Percentiles rank a stretch among this genome's conserved stretches.
Evolutionary conservation across 2,113 vertebrate species (phyloP).

Genomic region (Mastomys coucha): DNA sequence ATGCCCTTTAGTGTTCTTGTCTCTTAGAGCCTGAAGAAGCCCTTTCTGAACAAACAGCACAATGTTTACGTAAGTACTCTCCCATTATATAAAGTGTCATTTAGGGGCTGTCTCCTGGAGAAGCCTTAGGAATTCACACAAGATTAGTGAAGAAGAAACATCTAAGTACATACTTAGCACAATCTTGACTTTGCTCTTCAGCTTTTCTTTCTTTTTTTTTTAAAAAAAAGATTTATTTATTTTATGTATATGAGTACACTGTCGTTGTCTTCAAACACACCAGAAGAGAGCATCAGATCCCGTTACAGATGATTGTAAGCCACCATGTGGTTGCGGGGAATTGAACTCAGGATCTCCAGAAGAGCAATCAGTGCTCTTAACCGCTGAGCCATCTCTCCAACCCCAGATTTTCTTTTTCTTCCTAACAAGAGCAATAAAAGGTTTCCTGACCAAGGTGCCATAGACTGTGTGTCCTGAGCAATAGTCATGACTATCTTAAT

Average conservation of each 20-base stretch:
- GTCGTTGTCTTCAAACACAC: too few species aligned
- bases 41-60: conserved; percentile 14
- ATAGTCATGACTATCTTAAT: neutral
- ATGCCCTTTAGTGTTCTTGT: neutral
- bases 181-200: neutral
- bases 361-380: too few species aligned
- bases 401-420: neutral
- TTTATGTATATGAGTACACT: too few species aligned
- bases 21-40: neutral
- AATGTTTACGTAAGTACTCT: neutral
- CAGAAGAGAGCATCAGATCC: too few species aligned
- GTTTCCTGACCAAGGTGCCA: neutral
- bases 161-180: neutral
- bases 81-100: conserved; percentile 14
- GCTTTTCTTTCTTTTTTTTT: neutral
- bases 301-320: too few species aligned
- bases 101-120: neutral
- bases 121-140: neutral
- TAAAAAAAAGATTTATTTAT: too few species aligned
- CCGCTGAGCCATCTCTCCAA: too few species aligned
- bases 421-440: neutral
- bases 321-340: too few species aligned
- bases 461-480: neutral
- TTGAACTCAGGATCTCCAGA: too few species aligned
- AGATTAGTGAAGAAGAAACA: neutral